phyloP scores from a whole-genome alignment of 2,888 invertebrate genomes.

The Luperina testacea region DNA sequence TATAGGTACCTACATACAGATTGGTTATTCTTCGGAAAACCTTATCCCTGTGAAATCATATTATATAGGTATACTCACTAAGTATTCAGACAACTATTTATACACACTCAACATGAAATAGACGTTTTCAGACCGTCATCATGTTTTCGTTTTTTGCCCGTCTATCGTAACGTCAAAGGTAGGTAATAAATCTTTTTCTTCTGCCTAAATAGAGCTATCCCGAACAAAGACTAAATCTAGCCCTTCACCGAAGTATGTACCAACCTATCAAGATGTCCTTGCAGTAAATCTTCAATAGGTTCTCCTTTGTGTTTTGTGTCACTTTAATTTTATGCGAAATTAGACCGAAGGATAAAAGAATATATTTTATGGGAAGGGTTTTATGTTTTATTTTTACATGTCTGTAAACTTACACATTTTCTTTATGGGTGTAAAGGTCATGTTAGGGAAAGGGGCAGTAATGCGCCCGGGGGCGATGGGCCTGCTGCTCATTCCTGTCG shows the following conservation, averaged over 20 bases:
- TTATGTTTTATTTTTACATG: slow-evolving; percentile 26
- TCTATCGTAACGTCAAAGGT: slow-evolving; percentile 66
- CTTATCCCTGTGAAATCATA: slow-evolving; percentile 26
- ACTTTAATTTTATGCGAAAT: slow-evolving; percentile 60
- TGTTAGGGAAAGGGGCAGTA: slow-evolving; percentile 32
- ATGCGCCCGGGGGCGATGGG: slow-evolving; percentile 44
- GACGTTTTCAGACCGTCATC: slow-evolving; percentile 58
- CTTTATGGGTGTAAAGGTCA: slow-evolving; percentile 34
- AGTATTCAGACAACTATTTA: slow-evolving; percentile 43
- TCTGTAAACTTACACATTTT: slow-evolving; percentile 40
- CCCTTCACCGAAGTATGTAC: slow-evolving; percentile 41
- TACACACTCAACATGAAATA: slow-evolving; percentile 56
- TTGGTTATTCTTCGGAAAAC: slow-evolving; percentile 11
- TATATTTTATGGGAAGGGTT: slow-evolving; percentile 25
- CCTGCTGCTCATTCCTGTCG: slow-evolving; percentile 30
- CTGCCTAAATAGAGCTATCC: slow-evolving; percentile 67
- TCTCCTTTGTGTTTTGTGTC: slow-evolving; percentile 43
- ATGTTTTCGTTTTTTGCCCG: slow-evolving; percentile 63
- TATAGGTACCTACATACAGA: neutral
- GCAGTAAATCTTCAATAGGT: slow-evolving; percentile 48
- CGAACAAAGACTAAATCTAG: slow-evolving; percentile 60
- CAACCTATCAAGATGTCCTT: slow-evolving; percentile 56
- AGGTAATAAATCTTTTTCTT: slow-evolving; percentile 71
- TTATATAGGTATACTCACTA: slow-evolving; percentile 22
- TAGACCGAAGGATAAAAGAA: slow-evolving; percentile 25